Conservation (phyloP, 2,113 vertebrate species). For the Penelope pileata region DNA sequence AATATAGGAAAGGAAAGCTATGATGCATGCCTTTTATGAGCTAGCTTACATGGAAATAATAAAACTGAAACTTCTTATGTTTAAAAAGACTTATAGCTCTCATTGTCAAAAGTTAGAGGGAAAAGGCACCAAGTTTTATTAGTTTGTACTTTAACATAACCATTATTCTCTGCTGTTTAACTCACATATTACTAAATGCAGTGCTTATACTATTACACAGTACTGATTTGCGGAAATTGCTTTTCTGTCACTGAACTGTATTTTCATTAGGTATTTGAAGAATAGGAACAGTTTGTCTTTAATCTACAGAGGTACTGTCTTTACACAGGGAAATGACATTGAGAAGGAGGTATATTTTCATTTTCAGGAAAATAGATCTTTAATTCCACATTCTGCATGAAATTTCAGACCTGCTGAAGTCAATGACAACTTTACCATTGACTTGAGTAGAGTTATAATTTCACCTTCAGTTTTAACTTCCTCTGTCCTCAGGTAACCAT, state of each 20-base stretch:
- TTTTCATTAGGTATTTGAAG: constrained; percentile 41
- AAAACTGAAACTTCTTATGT: neutral
- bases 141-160: neutral
- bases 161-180: neutral
- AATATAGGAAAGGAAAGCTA: neutral
- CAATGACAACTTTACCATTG: neutral
- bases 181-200: neutral
- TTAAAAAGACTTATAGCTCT: neutral
- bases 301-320: neutral
- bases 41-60: neutral
- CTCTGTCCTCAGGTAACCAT: neutral
- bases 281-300: neutral
- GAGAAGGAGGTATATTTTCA: neutral
- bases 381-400: neutral
- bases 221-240: neutral
- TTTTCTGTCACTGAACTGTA: constrained; percentile 35
- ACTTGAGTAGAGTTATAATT: neutral
- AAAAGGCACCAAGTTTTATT: neutral
- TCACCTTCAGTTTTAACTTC: neutral
- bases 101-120: neutral
- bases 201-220: neutral
- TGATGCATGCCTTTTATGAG: neutral
- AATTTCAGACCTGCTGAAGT: neutral
- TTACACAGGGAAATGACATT: neutral
- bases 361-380: constrained; percentile 1